These are phyloP conservation scores for Habrosyne pyritoides DNA, from an alignment of 2,888 invertebrate species.

Conservation along the genomic window DNA sequence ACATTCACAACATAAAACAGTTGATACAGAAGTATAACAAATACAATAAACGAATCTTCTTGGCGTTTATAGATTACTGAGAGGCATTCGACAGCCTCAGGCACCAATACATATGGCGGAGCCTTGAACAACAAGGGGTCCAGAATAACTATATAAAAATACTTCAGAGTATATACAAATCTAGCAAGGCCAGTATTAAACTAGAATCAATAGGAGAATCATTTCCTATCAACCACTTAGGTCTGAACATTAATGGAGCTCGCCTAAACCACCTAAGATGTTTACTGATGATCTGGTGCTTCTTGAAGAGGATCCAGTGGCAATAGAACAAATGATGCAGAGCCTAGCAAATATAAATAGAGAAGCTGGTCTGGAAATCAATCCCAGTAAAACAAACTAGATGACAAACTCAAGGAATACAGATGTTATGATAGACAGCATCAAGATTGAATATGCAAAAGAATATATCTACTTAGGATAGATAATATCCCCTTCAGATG, in stretches of 20 bases:
- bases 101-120: slow-evolving; percentile 10
- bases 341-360: slow-evolving; percentile 13
- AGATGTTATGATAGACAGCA: slow-evolving; percentile 15
- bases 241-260: not conserved
- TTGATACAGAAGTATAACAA: slow-evolving; percentile 11
- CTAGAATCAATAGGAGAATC: slow-evolving; percentile 12
- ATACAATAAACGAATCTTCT: slow-evolving; percentile 14
- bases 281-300: slow-evolving; percentile 18
- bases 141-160: slow-evolving; percentile 9
- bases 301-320: slow-evolving; percentile 16
- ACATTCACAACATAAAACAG: too few relatives aligned
- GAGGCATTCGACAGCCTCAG: slow-evolving; percentile 11
- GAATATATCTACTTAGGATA: slow-evolving; percentile 16
- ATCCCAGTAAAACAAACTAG: slow-evolving; percentile 18
- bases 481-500: slow-evolving; percentile 16
- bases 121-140: slow-evolving; percentile 16
- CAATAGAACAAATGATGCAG: slow-evolving; percentile 15
- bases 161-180: slow-evolving; percentile 11
- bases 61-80: slow-evolving; percentile 17
- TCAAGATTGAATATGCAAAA: slow-evolving; percentile 16
- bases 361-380: slow-evolving; percentile 18
- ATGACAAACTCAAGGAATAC: slow-evolving; percentile 19
- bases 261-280: slow-evolving; percentile 11
- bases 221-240: slow-evolving; percentile 12
- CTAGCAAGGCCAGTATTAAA: slow-evolving; percentile 13